phyloP scores from a whole-genome alignment of 2,113 vertebrate species.

The Zosterops japonicus region DNA sequence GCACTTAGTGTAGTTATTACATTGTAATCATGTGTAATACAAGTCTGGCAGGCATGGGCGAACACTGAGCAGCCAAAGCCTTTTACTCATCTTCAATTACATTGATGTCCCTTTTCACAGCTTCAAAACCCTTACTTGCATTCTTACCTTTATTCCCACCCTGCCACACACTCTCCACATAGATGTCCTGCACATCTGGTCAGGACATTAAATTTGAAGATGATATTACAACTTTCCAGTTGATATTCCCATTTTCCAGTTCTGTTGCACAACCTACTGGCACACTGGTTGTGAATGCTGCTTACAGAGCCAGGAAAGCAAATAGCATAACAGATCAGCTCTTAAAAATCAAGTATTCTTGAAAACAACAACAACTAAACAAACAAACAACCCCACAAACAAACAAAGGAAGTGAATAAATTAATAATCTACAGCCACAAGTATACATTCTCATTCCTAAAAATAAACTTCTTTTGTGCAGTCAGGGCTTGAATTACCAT shows the following conservation, averaged over 20 bases:
- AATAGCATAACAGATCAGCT: not conserved
- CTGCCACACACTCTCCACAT: accelerated
- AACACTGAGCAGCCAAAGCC: not conserved
- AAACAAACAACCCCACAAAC: not conserved
- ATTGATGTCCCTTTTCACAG: not conserved
- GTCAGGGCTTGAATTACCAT: not conserved
- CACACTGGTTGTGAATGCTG: not conserved
- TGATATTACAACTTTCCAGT: not conserved
- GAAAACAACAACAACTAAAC: not conserved
- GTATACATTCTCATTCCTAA: not conserved
- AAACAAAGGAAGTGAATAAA: not conserved
- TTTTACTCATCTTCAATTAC: not conserved
- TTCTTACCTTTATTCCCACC: not conserved
- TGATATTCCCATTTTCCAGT: not conserved
- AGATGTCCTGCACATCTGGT: not conserved
- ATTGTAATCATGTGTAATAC: not conserved
- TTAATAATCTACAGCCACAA: not conserved
- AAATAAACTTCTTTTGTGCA: not conserved
- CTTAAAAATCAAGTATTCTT: not conserved
- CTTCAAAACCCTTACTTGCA: not conserved
- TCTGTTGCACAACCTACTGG: not conserved
- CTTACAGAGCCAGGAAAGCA: not conserved
- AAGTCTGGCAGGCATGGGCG: not conserved
- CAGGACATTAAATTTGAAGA: not conserved
- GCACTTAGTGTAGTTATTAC: not conserved